Evolutionary conservation across 2,888 invertebrate species (phyloP).

Genomic region (Punctoribates punctum): DNA sequence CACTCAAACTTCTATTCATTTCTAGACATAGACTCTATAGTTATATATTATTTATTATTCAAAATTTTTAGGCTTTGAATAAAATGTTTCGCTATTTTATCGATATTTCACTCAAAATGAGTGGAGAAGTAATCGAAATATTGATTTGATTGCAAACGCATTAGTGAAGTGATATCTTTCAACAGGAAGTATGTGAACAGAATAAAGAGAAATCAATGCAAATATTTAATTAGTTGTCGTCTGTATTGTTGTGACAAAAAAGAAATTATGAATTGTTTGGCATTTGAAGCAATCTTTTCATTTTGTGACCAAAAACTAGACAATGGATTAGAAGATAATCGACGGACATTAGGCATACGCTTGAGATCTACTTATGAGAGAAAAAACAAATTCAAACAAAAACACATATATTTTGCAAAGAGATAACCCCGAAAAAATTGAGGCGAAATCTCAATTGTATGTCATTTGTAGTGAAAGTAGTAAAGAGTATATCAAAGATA

Average conservation of each 20-base stretch:
- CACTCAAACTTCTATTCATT: too few relatives aligned
- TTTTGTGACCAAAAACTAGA: neutral
- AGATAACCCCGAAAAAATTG: neutral
- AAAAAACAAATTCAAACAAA: neutral
- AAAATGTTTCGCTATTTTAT: too few relatives aligned
- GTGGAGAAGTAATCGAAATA: too few relatives aligned
- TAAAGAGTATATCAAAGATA: slow-evolving; percentile 12
- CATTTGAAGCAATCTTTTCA: neutral
- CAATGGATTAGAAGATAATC: neutral
- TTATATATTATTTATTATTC: too few relatives aligned
- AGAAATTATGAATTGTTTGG: neutral
- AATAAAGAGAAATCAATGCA: neutral
- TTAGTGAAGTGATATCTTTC: too few relatives aligned
- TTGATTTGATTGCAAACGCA: too few relatives aligned
- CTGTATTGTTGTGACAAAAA: neutral
- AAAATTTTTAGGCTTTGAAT: too few relatives aligned
- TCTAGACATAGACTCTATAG: too few relatives aligned
- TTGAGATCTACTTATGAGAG: neutral
- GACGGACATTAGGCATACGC: neutral
- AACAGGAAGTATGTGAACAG: too few relatives aligned
- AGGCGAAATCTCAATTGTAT: neutral
- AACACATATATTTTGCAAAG: neutral
- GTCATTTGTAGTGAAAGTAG: slow-evolving; percentile 15
- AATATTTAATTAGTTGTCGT: neutral
- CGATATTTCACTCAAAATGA: too few relatives aligned